Percentiles rank a stretch among this genome's conserved stretches.
phyloP scores from a whole-genome alignment of 1,140 invertebrate species.

The Drosophila sp. region DNA sequence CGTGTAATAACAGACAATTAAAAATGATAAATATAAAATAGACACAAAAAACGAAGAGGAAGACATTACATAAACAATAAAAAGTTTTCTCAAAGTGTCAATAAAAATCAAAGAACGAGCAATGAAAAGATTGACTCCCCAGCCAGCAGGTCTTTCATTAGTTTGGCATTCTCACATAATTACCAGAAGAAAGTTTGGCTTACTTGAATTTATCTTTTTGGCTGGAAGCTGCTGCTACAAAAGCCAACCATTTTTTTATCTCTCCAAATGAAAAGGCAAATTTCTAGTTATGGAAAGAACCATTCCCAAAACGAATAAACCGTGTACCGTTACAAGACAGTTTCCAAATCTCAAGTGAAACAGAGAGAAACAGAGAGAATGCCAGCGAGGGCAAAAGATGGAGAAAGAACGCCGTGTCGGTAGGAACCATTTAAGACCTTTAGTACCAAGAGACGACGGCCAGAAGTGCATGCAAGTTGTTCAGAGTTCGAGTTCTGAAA shows the following conservation, averaged over 20 bases:
- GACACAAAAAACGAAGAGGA: neutral
- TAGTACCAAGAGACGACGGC: neutral
- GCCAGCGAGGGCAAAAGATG: neutral
- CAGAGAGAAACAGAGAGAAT: neutral
- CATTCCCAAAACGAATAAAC: slow-evolving; percentile 5
- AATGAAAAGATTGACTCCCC: neutral
- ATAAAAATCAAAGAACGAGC: neutral
- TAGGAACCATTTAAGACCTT: slow-evolving; percentile 1
- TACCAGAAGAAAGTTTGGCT: neutral
- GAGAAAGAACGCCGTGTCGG: neutral
- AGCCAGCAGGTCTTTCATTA: neutral
- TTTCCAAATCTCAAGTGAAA: neutral
- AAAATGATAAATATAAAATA: neutral
- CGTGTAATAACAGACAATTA: neutral
- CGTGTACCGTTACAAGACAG: neutral
- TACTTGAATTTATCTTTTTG: slow-evolving; percentile 2
- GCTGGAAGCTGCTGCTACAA: neutral
- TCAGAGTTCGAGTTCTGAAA: slow-evolving; percentile 25
- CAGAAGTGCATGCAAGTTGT: slow-evolving; percentile 5
- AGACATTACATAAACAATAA: neutral
- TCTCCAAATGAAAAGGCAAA: slow-evolving; percentile 8
- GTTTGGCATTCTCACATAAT: slow-evolving; percentile 5
- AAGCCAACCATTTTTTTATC: neutral
- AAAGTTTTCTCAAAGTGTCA: neutral
- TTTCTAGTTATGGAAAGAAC: neutral